phyloP scores from a whole-genome alignment of 2,797 vertebrate species.

The Novumbra hubbsi region DNA sequence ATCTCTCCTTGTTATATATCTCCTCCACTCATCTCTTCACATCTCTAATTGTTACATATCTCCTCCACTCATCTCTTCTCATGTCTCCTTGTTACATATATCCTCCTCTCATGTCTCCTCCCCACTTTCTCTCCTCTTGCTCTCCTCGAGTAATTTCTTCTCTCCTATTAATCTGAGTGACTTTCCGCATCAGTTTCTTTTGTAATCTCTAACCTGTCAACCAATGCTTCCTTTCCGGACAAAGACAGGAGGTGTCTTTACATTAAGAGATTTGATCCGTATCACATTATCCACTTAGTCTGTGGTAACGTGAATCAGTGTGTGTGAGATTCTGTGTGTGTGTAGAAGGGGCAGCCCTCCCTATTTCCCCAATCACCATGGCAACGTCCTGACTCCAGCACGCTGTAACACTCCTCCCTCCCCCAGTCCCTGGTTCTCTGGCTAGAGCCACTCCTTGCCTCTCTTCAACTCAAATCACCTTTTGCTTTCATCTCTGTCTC shows the following conservation, averaged over 20 bases:
- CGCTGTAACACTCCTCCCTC: conserved; percentile 44
- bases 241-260: conserved; percentile 31
- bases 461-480: conserved; percentile 41
- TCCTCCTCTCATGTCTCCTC: conserved; percentile 19
- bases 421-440: conserved; percentile 34
- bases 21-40: conserved; percentile 26
- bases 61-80: conserved; percentile 26
- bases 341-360: conserved; percentile 10
- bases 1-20: too few relatives aligned
- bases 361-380: conserved; percentile 47
- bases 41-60: too few relatives aligned
- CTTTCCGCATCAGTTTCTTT: too few relatives aligned
- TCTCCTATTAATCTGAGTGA: too few relatives aligned
- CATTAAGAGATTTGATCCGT: conserved; percentile 45
- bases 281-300: conserved; percentile 48
- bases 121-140: neutral
- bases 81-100: too few relatives aligned
- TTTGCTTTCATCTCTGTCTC: conserved; percentile 12
- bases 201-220: too few relatives aligned
- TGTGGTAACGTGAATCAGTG: conserved; percentile 20
- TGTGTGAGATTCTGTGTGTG: neutral
- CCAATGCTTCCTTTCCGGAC: neutral
- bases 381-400: conserved; percentile 61
- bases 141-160: too few relatives aligned
- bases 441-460: conserved; percentile 61